Conservation (phyloP, 2,797 vertebrate species). For the Chloroceryle inda region DNA sequence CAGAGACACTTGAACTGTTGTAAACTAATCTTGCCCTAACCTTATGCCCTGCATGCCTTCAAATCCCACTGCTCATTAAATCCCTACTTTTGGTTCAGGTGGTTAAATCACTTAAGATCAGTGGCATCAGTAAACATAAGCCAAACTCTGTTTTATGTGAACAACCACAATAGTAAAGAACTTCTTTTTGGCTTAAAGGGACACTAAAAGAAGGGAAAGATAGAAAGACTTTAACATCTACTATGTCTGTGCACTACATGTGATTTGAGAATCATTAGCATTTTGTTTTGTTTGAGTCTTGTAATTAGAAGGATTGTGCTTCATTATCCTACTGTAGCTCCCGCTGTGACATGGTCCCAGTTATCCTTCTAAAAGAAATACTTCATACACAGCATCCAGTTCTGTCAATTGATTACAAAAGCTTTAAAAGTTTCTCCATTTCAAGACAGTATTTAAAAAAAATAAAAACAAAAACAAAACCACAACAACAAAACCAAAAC, state of each 20-base stretch:
- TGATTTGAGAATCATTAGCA: slow-evolving; percentile 22
- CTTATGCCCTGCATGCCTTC: background rate
- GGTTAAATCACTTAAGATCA: background rate
- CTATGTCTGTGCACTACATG: background rate
- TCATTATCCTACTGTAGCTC: slow-evolving; percentile 54
- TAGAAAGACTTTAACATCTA: background rate
- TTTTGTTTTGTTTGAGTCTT: slow-evolving; percentile 48
- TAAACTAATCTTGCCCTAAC: background rate
- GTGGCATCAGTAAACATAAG: background rate
- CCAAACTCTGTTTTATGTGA: background rate
- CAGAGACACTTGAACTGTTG: background rate
- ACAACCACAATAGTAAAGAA: background rate
- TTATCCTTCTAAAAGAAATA: background rate
- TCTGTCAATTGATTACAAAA: background rate
- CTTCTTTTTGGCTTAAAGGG: background rate
- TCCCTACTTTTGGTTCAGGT: background rate
- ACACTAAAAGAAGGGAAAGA: background rate
- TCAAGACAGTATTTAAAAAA: background rate
- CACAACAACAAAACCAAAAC: no score
- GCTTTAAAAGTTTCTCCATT: background rate
- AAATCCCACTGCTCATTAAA: background rate
- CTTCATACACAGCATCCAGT: background rate
- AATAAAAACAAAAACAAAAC: no score
- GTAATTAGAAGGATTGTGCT: slow-evolving; percentile 51
- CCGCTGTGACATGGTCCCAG: background rate